Base-by-base conservation (phyloP, 2,888 invertebrate species). In the Auanema sp. region DNA sequence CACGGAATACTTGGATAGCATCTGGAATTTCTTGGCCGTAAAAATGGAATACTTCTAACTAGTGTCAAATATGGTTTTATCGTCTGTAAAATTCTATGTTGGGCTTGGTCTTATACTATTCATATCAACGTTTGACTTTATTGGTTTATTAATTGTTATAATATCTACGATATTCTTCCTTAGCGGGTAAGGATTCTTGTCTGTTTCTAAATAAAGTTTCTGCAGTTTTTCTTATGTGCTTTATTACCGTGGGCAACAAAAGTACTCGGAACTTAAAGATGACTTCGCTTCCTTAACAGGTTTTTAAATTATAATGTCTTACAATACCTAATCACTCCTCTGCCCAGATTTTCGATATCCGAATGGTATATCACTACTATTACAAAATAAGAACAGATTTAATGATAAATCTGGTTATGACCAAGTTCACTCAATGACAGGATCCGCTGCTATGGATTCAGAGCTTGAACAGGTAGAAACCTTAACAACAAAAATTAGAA, bases 351-450 rank as follows among this genome's bases (percentile, higher is more conserved):
- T 57, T 24, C 64, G 56, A 1, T 63, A 75, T 43, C 44, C 65
- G 4, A 33, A 56, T 2, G 79, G 79, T 52, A 58, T 77, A 33
- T 62, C 68, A n/a, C 61, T 66, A 16, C 52, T 79, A 18, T 55
- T 78, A 21, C 60, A 64, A 51, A 74, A 69, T 43, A 58, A 60
- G 23, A 55, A 65, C 3, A 41, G 72, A 47, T 58, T 64, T n/a
- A 52, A 53, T n/a, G 72, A 69, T 10, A 61, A 65, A 61, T 57
- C 64, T 55, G 51, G 61, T 53, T 59, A 64, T 51, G 64, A 58
- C 6, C 67, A 74, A 52, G 57, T 72, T 10, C 69, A 72, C 33
- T 68, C 68, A n/a, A 71, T 78, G 72, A 71, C 76, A 25, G 69
- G 69, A 12, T 74, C 69, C 1, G 62, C 70, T 2, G 55, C 59